Base-by-base conservation (phyloP, 2,797 vertebrate species). In the Chaunax sp. region DNA sequence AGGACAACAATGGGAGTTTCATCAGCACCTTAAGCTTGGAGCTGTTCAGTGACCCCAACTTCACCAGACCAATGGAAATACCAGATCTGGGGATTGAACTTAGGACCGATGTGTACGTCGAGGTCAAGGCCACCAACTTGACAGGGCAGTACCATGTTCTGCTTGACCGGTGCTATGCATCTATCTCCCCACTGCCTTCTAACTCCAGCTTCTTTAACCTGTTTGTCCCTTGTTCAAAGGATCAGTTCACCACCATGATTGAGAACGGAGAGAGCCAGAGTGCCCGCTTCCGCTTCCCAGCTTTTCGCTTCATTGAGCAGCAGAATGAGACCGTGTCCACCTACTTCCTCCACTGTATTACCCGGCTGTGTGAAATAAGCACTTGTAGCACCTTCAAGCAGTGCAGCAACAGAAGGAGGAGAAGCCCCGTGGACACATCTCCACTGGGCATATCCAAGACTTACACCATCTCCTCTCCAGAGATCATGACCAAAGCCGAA, bases 1-100 rank as follows among this genome's bases (percentile, higher is more conserved):
- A 74, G 65, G 92, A 94, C 85, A 94, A 85, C 79, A 94, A 95
- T 30, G 94, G 94, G 1, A 95, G 90, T 78, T 95, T 95, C 88
- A 90, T 94, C 83, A 95, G 93, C 89, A 95, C 93, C 3, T 81
- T 95, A 41, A 92, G 65, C 47, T 77, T 95, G 64, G 72, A 80
- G 37, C 82, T 95, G 16, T 95, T 75, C 82, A 75, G 33, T 1
- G 92, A 95, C 4, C 0, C 0, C 25, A 69, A 51, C 44, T 95
- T 84, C 71, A 73, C 60, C 2, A 25, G 0, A 18, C 79, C 84
- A 0, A 28, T 95, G 63, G 0, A 60, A 23, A 92, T 95, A 10
- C 92, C 93, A 14, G 0, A 45, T 0, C 46, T 66, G 46, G 94
- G 94, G 33, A 76, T 94, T 53, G 87, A 91, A 49, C 75, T 95